Percentiles rank a stretch among this genome's conserved stretches.
Conservation (phyloP, 2,113 vertebrate genomes). For the Tachuris rubrigastra region DNA sequence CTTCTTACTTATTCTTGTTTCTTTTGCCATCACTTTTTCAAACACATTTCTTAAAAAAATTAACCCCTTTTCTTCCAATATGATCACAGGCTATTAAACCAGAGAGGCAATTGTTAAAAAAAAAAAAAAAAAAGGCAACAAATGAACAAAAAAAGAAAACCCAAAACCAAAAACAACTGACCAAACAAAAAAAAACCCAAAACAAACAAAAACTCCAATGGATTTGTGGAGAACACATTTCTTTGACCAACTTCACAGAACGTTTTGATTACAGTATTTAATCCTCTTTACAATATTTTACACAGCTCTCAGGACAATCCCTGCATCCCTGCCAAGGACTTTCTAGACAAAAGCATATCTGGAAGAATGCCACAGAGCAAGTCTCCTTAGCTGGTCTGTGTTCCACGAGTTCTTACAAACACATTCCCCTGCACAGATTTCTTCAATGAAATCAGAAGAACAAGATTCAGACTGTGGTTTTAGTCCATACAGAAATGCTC, state of each 20-base stretch:
- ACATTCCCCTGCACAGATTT: not conserved
- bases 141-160: not conserved
- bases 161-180: not conserved
- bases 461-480: not conserved
- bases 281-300: conserved; percentile 26
- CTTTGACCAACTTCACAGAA: conserved; percentile 25
- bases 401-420: not conserved
- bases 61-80: not conserved
- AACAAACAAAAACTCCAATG: not conserved
- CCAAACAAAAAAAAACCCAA: not conserved
- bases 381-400: not conserved
- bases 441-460: not conserved
- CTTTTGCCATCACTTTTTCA: not conserved
- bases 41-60: not conserved
- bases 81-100: not conserved
- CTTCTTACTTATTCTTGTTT: not conserved
- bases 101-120: not conserved
- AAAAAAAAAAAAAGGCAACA: not conserved
- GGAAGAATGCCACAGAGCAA: not conserved
- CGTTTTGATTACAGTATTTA: conserved; percentile 43
- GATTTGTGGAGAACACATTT: not conserved
- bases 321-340: not conserved
- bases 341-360: conserved; percentile 23
- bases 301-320: conserved; percentile 24
- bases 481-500: not conserved